Evolutionary conservation across 2,113 vertebrate species (phyloP).

Genomic region (Mystacornis crossleyi): DNA sequence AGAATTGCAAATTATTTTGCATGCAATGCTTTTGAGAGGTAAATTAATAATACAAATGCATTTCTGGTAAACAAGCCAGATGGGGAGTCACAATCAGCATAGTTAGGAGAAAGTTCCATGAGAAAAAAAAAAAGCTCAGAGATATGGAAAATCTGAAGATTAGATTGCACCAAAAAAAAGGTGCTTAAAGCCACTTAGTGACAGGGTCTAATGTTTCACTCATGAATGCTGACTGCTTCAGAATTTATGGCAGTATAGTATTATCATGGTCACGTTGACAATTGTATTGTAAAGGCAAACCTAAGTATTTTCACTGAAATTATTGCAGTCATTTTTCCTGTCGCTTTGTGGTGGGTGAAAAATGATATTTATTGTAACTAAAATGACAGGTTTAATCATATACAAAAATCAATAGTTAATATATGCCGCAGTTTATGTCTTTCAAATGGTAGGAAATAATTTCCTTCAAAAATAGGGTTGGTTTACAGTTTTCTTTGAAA

Average conservation of each 20-base stretch:
- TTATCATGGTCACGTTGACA: accelerated
- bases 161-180: neutral
- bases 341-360: neutral
- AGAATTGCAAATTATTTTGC: neutral
- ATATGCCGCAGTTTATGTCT: neutral
- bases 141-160: neutral
- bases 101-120: neutral
- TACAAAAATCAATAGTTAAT: neutral
- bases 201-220: neutral
- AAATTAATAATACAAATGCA: neutral
- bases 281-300: neutral
- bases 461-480: neutral
- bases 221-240: neutral
- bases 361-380: neutral
- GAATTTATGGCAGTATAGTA: neutral
- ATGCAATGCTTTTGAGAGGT: neutral
- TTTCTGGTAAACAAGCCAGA: neutral
- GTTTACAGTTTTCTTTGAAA: neutral
- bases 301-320: neutral
- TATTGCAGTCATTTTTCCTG: neutral
- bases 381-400: neutral
- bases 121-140: neutral
- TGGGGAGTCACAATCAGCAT: neutral
- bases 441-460: neutral
- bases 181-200: neutral